Evolutionary conservation across 2,888 invertebrate genomes (phyloP).

Genomic region (Phorcus lineatus): DNA sequence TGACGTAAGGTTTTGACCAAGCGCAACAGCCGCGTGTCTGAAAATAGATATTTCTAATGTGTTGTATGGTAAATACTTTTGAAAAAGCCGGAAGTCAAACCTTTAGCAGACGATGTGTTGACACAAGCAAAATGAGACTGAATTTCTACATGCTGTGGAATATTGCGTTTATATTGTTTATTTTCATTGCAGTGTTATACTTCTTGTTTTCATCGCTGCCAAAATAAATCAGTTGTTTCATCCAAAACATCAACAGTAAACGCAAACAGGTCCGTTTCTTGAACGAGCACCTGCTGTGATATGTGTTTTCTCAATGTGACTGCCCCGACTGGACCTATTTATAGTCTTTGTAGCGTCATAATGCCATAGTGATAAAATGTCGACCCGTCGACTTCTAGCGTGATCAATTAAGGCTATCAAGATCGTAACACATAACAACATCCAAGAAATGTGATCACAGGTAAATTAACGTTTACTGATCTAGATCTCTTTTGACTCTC

Average conservation of each 20-base stretch:
- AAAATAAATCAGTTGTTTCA: neutral
- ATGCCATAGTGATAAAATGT: conserved; percentile 34
- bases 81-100: neutral
- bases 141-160: conserved; percentile 44
- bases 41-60: too few species aligned
- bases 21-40: too few species aligned
- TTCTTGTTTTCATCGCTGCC: conserved; percentile 25
- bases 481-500: too few species aligned
- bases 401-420: too few species aligned
- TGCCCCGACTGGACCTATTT: neutral
- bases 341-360: conserved; percentile 21
- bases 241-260: too few species aligned
- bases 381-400: neutral
- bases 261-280: conserved; percentile 25
- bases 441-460: too few species aligned
- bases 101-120: neutral
- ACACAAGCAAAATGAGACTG: conserved; percentile 28
- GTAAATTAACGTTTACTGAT: too few species aligned
- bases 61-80: too few species aligned
- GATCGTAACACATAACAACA: too few species aligned
- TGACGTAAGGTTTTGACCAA: too few species aligned
- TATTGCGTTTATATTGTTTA: conserved; percentile 36
- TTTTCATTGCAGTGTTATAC: conserved; percentile 34
- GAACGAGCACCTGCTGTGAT: neutral
- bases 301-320: neutral